phyloP scores from a whole-genome alignment of 1,140 invertebrate species.

The Atta colombica region DNA sequence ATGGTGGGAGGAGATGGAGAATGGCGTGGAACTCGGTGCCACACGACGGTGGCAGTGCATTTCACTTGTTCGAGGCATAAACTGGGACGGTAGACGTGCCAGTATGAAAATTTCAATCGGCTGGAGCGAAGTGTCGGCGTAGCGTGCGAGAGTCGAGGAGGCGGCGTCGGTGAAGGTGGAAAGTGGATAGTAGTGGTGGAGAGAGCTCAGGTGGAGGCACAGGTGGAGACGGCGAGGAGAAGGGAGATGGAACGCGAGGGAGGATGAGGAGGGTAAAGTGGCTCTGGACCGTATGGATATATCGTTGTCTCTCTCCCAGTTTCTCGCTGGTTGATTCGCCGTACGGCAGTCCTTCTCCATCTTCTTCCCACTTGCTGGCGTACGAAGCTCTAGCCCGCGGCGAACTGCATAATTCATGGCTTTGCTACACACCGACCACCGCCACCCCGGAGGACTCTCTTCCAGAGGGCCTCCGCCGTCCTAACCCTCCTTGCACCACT shows the following conservation, averaged over 20 bases:
- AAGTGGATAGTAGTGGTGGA: constrained; percentile 51
- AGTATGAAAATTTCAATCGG: constrained; percentile 85
- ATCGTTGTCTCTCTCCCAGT: constrained; percentile 42
- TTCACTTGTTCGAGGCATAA: constrained; percentile 78
- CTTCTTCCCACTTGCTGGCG: constrained; percentile 70
- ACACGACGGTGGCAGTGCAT: constrained; percentile 57
- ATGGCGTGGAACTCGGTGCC: constrained; percentile 11
- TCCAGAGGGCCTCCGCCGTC: constrained; percentile 56
- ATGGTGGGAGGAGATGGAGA: constrained; percentile 23
- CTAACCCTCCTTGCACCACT: constrained; percentile 48
- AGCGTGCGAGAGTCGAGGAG: constrained; percentile 51
- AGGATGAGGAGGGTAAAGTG: constrained; percentile 71
- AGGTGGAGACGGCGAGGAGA: constrained; percentile 64
- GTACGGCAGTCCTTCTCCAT: constrained; percentile 39
- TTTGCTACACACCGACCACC: constrained; percentile 80
- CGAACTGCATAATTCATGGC: constrained; percentile 85
- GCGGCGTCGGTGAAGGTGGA: constrained; percentile 60
- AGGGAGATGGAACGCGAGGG: constrained; percentile 60
- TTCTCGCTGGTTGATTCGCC: constrained; percentile 61
- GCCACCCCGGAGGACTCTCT: constrained; percentile 69
- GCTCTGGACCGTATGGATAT: constrained; percentile 69
- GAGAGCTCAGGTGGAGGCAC: constrained; percentile 63
- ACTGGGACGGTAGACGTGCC: constrained; percentile 80
- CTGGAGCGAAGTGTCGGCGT: constrained; percentile 69
- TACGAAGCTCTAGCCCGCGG: constrained; percentile 80